Percentiles rank a stretch among this genome's conserved stretches.
Evolutionary conservation across 2,888 invertebrate genomes (phyloP).

Genomic region (Aphidoletes aphidimyza): DNA sequence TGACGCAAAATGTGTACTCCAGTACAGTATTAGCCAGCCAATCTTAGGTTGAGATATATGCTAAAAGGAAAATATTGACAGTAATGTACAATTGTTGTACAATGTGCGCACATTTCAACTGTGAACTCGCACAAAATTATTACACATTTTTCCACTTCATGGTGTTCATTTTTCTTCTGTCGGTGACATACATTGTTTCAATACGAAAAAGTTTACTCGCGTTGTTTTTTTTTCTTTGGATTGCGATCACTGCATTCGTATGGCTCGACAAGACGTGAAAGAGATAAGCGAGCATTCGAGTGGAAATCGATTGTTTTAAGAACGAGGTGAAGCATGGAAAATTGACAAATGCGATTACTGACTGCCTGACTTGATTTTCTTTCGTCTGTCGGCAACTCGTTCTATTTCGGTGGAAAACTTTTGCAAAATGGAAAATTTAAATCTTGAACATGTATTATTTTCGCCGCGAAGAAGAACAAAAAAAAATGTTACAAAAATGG

Average conservation of each 20-base stretch:
- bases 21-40: not conserved
- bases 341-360: not conserved
- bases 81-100: not conserved
- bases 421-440: too few relatives aligned
- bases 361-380: too few relatives aligned
- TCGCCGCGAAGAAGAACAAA: too few relatives aligned
- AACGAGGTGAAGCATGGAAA: not conserved
- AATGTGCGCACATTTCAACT: too few relatives aligned
- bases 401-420: too few relatives aligned
- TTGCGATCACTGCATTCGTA: not conserved
- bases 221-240: too few relatives aligned
- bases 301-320: not conserved
- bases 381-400: too few relatives aligned
- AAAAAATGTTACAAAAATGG: too few relatives aligned
- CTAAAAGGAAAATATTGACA: not conserved
- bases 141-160: not conserved
- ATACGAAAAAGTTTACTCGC: too few relatives aligned
- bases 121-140: not conserved
- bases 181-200: slow-evolving; percentile 27
- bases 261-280: not conserved
- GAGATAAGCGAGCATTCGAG: not conserved
- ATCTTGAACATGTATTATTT: too few relatives aligned
- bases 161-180: not conserved
- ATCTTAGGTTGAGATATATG: not conserved
- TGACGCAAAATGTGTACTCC: too few relatives aligned